A percentile compares a stretch with the other conserved stretches of the same genome.
phyloP scores from a whole-genome alignment of 2,797 vertebrate genomes.

The Scleropages formosus region DNA sequence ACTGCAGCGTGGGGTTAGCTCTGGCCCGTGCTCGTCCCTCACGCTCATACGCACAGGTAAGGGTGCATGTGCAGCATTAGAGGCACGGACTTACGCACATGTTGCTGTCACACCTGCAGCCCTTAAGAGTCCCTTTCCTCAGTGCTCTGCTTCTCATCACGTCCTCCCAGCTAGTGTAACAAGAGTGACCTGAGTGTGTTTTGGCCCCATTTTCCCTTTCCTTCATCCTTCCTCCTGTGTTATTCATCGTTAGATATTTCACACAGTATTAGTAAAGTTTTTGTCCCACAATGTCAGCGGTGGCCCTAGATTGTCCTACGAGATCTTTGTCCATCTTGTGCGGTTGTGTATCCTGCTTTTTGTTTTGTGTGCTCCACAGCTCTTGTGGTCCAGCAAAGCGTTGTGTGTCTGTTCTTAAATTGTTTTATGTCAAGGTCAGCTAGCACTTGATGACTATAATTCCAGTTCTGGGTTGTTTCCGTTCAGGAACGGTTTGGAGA shows the following conservation, averaged over 20 bases:
- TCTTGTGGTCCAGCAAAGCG: background rate
- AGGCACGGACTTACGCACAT: slow-evolving; percentile 53
- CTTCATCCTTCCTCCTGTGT: slow-evolving; percentile 24
- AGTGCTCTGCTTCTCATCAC: slow-evolving; percentile 13
- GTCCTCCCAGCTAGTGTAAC: background rate
- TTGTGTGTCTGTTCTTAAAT: background rate
- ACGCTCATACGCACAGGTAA: slow-evolving; percentile 34
- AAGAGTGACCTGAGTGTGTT: slow-evolving; percentile 55
- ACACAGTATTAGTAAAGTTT: background rate
- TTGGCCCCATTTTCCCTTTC: slow-evolving; percentile 41
- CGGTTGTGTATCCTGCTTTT: slow-evolving; percentile 20
- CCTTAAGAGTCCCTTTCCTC: slow-evolving; percentile 23
- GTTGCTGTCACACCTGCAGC: slow-evolving; percentile 21
- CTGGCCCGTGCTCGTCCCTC: background rate
- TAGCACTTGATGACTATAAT: slow-evolving; percentile 1
- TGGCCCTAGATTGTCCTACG: background rate
- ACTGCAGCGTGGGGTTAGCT: background rate
- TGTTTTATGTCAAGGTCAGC: background rate
- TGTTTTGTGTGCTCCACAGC: background rate
- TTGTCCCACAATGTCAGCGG: background rate
- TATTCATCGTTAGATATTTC: background rate
- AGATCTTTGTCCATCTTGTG: slow-evolving; percentile 7
- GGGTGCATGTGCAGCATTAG: slow-evolving; percentile 31
- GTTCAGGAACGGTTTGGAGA: background rate
- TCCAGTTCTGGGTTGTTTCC: slow-evolving; percentile 19